Conservation (phyloP, 2,113 vertebrate species). For the Psophia crepitans region DNA sequence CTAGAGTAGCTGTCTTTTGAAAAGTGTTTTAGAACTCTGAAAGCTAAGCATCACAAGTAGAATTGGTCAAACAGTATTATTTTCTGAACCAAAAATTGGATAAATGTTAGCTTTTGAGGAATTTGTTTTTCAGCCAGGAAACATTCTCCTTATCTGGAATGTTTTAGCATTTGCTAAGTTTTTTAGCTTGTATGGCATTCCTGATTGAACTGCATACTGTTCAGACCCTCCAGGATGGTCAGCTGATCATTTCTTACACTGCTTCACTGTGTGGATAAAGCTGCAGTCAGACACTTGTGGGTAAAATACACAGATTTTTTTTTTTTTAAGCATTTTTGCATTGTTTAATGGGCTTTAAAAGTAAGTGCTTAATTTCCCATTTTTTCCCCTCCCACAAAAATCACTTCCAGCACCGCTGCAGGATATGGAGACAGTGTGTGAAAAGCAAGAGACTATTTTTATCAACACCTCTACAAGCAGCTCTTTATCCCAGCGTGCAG, state of each 20-base stretch:
- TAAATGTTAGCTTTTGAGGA: neutral
- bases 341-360: neutral
- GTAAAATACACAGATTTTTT: neutral
- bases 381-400: neutral
- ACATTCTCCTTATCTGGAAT: neutral
- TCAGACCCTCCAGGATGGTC: neutral
- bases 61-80: neutral
- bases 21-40: neutral
- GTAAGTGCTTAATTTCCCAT: neutral
- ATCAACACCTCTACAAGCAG: neutral
- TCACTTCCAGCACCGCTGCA: neutral
- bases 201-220: neutral
- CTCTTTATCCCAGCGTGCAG: neutral
- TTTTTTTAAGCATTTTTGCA: neutral
- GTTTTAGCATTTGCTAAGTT: neutral
- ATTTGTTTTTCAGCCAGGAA: neutral
- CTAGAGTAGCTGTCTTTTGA: neutral
- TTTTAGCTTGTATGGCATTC: neutral
- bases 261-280: neutral
- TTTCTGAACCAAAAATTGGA: neutral
- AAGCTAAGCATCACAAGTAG: neutral
- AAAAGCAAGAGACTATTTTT: neutral
- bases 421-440: neutral
- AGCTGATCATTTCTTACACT: neutral
- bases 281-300: neutral